phyloP scores from a whole-genome alignment of 1,140 invertebrate genomes.

The Samia ricini region DNA sequence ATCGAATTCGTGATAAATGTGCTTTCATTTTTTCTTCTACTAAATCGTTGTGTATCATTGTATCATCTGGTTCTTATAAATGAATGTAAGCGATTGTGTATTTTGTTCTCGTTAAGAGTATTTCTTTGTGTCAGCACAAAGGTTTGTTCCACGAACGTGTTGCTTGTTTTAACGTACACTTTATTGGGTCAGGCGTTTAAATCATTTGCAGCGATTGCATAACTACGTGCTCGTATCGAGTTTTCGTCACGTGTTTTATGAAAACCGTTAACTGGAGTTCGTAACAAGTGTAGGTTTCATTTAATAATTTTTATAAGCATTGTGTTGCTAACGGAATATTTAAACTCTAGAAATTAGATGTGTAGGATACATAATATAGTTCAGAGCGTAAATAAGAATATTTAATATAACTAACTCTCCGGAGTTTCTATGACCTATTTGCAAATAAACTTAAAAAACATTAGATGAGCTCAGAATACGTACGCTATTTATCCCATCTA shows the following conservation, averaged over 20 bases:
- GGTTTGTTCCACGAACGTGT: not conserved
- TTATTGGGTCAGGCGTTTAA: constrained; percentile 31
- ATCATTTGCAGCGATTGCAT: constrained; percentile 26
- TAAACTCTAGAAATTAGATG: constrained; percentile 13
- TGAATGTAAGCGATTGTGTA: constrained; percentile 8
- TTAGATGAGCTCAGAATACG: not conserved
- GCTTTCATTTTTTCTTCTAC: constrained; percentile 9
- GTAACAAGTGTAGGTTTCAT: constrained; percentile 27
- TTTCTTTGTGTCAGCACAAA: not conserved
- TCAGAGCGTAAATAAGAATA: too few species aligned
- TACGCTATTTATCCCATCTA: not conserved
- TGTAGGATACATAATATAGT: constrained; percentile 20
- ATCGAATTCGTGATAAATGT: constrained; percentile 22
- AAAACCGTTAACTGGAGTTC: constrained; percentile 23
- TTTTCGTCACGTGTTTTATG: constrained; percentile 30
- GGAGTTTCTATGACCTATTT: too few species aligned
- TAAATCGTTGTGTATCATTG: not conserved
- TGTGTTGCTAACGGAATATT: constrained; percentile 11
- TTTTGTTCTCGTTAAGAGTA: not conserved
- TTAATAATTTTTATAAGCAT: constrained; percentile 16
- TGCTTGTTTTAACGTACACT: constrained; percentile 9
- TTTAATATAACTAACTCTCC: too few species aligned
- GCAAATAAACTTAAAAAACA: too few species aligned
- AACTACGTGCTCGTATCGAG: constrained; percentile 18
- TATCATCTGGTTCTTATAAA: not conserved